Conservation (phyloP, 1,140 invertebrate species). For the Ruditapes philippinarum region DNA sequence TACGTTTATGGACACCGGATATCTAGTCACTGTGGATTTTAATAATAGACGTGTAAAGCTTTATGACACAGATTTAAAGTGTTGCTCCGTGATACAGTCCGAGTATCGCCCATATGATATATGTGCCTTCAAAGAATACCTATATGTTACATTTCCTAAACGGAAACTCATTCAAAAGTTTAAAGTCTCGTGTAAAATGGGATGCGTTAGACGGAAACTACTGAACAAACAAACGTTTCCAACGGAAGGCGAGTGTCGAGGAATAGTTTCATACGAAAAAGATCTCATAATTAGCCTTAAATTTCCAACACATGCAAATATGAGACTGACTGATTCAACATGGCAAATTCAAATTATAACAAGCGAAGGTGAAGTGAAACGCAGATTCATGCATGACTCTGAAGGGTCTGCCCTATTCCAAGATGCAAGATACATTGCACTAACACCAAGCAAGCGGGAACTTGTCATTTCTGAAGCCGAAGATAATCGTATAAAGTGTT, state of each 20-base stretch:
- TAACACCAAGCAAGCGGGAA: slow-evolving; percentile 43
- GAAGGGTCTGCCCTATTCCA: slow-evolving; percentile 44
- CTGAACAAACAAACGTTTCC: not conserved
- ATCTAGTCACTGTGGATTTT: slow-evolving; percentile 55
- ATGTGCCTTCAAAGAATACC: slow-evolving; percentile 7
- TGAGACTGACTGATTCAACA: slow-evolving; percentile 49
- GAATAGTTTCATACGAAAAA: slow-evolving; percentile 36
- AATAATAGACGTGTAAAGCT: slow-evolving; percentile 51
- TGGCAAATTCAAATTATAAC: slow-evolving; percentile 53
- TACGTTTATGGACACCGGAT: slow-evolving; percentile 47
- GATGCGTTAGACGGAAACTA: slow-evolving; percentile 40
- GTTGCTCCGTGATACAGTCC: slow-evolving; percentile 34
- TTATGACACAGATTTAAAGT: slow-evolving; percentile 47
- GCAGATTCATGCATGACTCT: slow-evolving; percentile 33
- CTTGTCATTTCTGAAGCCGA: slow-evolving; percentile 54
- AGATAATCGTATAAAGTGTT: slow-evolving; percentile 58
- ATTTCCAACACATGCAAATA: slow-evolving; percentile 25
- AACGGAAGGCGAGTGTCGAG: slow-evolving; percentile 56
- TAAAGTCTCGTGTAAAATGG: slow-evolving; percentile 40
- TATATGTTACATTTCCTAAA: slow-evolving; percentile 51
- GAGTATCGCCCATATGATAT: slow-evolving; percentile 46
- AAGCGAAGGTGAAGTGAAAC: slow-evolving; percentile 28
- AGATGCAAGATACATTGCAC: slow-evolving; percentile 59
- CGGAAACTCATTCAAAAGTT: slow-evolving; percentile 39
- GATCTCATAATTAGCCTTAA: slow-evolving; percentile 58